A percentile compares a stretch with the other conserved stretches of the same genome.
Evolutionary conservation across 2,888 invertebrate species (phyloP).

Genomic region (Pelosia muscerda): DNA sequence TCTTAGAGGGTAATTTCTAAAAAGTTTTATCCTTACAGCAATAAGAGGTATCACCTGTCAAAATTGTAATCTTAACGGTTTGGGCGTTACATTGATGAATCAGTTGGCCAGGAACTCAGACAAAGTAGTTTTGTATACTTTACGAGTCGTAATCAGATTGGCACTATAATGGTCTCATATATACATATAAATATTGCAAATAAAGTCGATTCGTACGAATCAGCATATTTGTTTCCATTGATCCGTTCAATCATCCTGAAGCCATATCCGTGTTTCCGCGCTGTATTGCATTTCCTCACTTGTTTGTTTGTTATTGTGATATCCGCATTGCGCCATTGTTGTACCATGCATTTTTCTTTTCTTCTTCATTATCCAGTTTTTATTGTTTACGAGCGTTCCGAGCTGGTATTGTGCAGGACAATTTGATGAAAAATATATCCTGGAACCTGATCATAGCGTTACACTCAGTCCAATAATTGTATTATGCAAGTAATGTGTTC

Average conservation of each 20-base stretch:
- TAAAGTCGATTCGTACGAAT: conserved; percentile 9
- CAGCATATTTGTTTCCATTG: conserved; percentile 14
- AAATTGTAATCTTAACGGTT: not conserved
- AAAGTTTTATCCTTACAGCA: not conserved
- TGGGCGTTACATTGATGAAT: not conserved
- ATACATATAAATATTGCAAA: not conserved
- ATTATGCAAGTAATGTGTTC: no score
- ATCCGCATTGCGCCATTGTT: conserved; percentile 57
- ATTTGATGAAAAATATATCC: no score
- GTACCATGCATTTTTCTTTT: conserved; percentile 40
- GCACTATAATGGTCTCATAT: not conserved
- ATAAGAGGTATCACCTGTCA: not conserved
- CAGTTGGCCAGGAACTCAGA: not conserved
- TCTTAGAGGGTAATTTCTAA: no score
- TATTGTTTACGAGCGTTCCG: not conserved
- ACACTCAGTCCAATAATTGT: no score
- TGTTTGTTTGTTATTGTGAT: conserved; percentile 37
- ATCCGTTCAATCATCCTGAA: conserved; percentile 38
- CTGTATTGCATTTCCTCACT: conserved; percentile 46
- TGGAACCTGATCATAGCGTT: no score
- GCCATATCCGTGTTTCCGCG: conserved; percentile 50
- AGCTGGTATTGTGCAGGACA: no score
- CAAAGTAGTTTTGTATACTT: not conserved
- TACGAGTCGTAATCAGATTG: not conserved
- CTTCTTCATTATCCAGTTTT: conserved; percentile 1